Evolutionary conservation across 2,888 invertebrate genomes (phyloP), one percentile per base, ranked within the genome.

Genomic region (Polydrusus cervinus): DNA sequence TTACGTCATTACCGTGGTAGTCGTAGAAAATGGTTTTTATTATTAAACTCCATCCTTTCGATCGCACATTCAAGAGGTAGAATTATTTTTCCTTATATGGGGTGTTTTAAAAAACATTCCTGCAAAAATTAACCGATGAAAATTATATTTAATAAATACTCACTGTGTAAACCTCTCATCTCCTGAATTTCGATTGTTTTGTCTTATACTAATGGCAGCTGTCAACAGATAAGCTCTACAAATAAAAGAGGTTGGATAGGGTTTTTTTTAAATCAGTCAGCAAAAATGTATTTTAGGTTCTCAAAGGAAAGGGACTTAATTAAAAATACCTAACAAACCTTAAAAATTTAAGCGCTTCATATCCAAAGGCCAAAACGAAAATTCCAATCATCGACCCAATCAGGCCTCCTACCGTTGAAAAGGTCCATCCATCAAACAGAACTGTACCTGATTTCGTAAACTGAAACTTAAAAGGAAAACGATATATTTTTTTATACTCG

Each of bases 331-430:
- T 43, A n/a, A 85, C 84, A 81, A 87, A 90, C 87, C 93, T 89
- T 80, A 92, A 93, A 88, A 96, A 97, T 89, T 98, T 99, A 3
- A 99, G 90, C 0, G 97, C 98, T 89, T 99, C 99, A 87, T 99
- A 99, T 38, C 97, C 89, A 69, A 97, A 91, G 7, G 97, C 97
- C 91, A 98, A 91, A 78, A 97, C 89, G 85, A 98, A 95, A 82
- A 99, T 95, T 53, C 94, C 95, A 78, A 97, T 88, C 90, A 97
- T 96, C 5, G 98, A 97, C 57, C 94, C 95, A 74, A 98, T 87
- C 81, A 99, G 91, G 74, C 95, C 95, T 57, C 93, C 92, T 69
- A 92, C 85, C 20, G 93, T 92, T 47, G 90, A 89, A 67, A 94
- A 93, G 82, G 91, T 91, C 97, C 97, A 97, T 87, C 91, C 91